phyloP scores from a whole-genome alignment of 1,140 invertebrate genomes.

The Anthonomus grandis region DNA sequence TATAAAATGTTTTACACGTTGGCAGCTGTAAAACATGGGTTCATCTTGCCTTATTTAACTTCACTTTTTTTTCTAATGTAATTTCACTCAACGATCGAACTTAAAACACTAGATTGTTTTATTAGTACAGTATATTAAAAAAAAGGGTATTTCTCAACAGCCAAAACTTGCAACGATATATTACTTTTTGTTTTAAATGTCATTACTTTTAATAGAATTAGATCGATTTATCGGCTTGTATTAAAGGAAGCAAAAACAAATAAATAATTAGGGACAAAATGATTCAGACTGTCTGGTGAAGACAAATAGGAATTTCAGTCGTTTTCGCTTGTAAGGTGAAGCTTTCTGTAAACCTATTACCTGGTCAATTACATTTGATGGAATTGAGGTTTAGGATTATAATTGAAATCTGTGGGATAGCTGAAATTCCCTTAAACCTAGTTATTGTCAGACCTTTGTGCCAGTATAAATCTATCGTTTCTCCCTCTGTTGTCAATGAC shows the following conservation, averaged over 20 bases:
- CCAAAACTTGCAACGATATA: too few relatives aligned
- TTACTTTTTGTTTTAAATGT: too few relatives aligned
- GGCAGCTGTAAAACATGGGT: too few relatives aligned
- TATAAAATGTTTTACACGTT: too few relatives aligned
- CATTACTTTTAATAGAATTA: too few relatives aligned
- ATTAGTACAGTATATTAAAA: too few relatives aligned
- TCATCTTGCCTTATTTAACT: too few relatives aligned
- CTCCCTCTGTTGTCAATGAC: constrained; percentile 19
- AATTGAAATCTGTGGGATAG: constrained; percentile 49
- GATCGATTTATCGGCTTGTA: too few relatives aligned
- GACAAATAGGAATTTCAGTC: constrained; percentile 22
- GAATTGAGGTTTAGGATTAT: constrained; percentile 48
- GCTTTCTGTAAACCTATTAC: constrained; percentile 45
- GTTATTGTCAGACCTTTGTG: constrained; percentile 48
- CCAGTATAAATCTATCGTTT: constrained; percentile 27
- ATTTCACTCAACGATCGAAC: too few relatives aligned
- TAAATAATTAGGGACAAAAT: constrained; percentile 27
- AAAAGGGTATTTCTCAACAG: too few relatives aligned
- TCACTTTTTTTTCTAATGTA: too few relatives aligned
- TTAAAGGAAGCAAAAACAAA: constrained; percentile 17
- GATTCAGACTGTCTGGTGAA: constrained; percentile 23
- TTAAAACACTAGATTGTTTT: too few relatives aligned
- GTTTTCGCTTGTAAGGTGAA: constrained; percentile 40
- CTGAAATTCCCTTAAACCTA: constrained; percentile 48
- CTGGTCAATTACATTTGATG: constrained; percentile 50